A percentile compares a stretch with the other conserved stretches of the same genome.
Conservation (phyloP, 2,888 invertebrate genomes). For the Ypsolopha sequella region DNA sequence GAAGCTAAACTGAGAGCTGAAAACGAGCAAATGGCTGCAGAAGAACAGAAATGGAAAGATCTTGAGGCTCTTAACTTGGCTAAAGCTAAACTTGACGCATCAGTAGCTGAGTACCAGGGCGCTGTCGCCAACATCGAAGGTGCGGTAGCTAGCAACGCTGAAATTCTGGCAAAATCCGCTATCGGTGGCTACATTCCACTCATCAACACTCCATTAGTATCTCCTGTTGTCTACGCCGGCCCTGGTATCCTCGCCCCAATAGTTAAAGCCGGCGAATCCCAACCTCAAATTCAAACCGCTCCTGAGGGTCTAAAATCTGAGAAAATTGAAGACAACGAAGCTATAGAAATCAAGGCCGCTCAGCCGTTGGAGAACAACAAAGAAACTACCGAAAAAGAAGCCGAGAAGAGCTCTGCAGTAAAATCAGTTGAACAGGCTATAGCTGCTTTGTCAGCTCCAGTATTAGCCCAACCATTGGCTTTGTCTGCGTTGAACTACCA, state of each 20-base stretch:
- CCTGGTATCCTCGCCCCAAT: not conserved
- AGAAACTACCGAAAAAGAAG: not conserved
- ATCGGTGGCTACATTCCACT: slow-evolving; percentile 2
- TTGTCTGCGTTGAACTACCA: not conserved
- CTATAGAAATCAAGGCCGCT: not conserved
- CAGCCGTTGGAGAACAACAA: not conserved
- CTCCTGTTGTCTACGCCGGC: not conserved
- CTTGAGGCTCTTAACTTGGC: slow-evolving; percentile 42
- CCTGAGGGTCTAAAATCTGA: not conserved
- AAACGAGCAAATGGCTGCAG: slow-evolving; percentile 30
- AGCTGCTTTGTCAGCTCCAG: not conserved
- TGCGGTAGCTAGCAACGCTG: slow-evolving; percentile 31
- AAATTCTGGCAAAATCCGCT: slow-evolving; percentile 25
- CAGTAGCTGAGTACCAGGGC: slow-evolving; percentile 37
- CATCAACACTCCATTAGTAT: not conserved
- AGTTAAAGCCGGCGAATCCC: not conserved
- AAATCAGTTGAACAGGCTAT: not conserved
- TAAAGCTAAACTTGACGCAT: slow-evolving; percentile 42
- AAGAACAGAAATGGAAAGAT: slow-evolving; percentile 56
- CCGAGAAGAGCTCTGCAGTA: not conserved
- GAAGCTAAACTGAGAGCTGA: slow-evolving; percentile 23
- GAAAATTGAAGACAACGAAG: not conserved
- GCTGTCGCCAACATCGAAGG: slow-evolving; percentile 39
- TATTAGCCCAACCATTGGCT: not conserved
- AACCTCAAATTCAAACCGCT: not conserved